Evolutionary conservation across 2,888 invertebrate species (phyloP), one percentile per base, ranked within the genome.

Genomic region (Cerastis rubricosa): DNA sequence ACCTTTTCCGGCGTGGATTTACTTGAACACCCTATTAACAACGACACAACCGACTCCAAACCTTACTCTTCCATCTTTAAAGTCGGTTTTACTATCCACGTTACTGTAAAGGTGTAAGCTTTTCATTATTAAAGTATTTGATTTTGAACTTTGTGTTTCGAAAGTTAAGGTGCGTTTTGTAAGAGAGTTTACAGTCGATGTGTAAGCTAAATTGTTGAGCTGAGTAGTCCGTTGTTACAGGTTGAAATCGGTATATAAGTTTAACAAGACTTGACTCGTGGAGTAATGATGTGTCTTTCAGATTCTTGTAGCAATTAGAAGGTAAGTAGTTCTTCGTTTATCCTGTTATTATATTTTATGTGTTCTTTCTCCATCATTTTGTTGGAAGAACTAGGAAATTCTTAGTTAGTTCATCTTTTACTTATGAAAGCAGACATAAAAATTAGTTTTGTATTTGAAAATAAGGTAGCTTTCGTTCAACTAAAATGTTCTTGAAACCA

Each of bases 1-100:
- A 86, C 72, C 81, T 86, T 84, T 84, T 84, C 81, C 66, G 64
- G 68, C 67, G 40, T 63, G 76, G 74, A 86, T 86, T 85, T 85
- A 77, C 76, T 84, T 68, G 66, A 70, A 86, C 47, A 74, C 74
- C 80, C 71, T 80, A 84, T 86, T 85, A 73, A 72, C 51, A 40
- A 65, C 35, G 14, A 22, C 0, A 9, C 70, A 67, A 47, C 12
- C 54, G 29, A 83, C 4, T 64, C 51, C 71, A 3, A 67, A 65
- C 64, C 64, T 54, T 85, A 65, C 19, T 0, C 0, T 2, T 17
- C 11, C 5, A 19, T 3, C 0, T 1, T 9, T 54, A 73, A 74
- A 64, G 71, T 74, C 66, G 17, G 17, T 51, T 74, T 64, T 40
- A 1, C 22, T 40, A 17, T 57, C 8, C 5, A 19, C 0, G 43